Evolutionary conservation across 1,140 invertebrate species (phyloP).

Genomic region (Pygmarrhopalites habei): DNA sequence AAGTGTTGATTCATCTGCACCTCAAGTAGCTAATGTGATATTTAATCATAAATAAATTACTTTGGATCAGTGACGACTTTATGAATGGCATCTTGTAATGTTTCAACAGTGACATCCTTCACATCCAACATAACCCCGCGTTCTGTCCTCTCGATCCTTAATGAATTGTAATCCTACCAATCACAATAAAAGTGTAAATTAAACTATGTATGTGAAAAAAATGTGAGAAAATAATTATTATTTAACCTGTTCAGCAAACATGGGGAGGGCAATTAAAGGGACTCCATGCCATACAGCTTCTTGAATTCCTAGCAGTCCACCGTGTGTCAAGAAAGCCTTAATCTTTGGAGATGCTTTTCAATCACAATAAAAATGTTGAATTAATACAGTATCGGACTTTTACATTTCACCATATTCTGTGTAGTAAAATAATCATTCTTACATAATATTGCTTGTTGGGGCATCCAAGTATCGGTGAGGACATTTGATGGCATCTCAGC

Average conservation of each 20-base stretch:
- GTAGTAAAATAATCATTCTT: too few relatives aligned
- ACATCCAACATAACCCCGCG: conserved; percentile 17
- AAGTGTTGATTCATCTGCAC: background rate
- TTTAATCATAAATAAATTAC: background rate
- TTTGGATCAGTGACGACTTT: conserved; percentile 11
- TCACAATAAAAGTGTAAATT: too few relatives aligned
- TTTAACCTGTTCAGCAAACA: conserved; percentile 26
- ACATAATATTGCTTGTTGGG: conserved; percentile 38
- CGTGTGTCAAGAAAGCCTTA: conserved; percentile 22
- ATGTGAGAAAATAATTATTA: too few relatives aligned
- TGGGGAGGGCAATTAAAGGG: conserved; percentile 11
- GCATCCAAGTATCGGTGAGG: conserved; percentile 31
- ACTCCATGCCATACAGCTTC: conserved; percentile 19
- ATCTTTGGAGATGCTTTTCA: conserved; percentile 28
- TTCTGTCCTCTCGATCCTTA: background rate
- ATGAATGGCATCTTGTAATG: conserved; percentile 10
- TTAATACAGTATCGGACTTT: too few relatives aligned
- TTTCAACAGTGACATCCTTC: background rate
- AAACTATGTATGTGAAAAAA: too few relatives aligned
- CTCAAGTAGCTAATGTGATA: background rate
- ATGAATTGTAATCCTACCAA: conserved; percentile 25
- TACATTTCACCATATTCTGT: too few relatives aligned
- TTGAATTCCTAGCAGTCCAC: conserved; percentile 22
- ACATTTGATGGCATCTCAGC: conserved; percentile 32
- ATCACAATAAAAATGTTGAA: too few relatives aligned